Evolutionary conservation across 2,113 vertebrate species (phyloP).

Genomic region (Phrynosoma platyrhinos): DNA sequence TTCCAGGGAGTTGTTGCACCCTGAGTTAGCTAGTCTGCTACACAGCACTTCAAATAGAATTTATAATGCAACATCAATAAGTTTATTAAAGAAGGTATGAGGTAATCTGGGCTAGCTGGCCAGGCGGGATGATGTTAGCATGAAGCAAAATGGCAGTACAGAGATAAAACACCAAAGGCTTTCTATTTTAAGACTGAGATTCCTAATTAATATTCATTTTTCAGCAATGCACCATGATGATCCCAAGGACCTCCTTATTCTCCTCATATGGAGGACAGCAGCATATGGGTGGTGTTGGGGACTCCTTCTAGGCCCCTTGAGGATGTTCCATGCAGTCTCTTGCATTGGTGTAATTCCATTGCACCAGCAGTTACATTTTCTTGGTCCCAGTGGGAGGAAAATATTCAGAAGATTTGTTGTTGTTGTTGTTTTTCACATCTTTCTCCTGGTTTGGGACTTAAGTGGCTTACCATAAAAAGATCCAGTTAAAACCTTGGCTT

Average conservation of each 20-base stretch:
- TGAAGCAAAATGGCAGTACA: slow-evolving; percentile 1
- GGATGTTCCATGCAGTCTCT: too few relatives aligned
- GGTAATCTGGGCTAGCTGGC: neutral
- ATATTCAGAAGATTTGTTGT: too few relatives aligned
- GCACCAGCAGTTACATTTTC: too few relatives aligned
- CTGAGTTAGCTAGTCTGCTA: slow-evolving; percentile 3
- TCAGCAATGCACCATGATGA: neutral
- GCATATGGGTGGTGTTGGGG: neutral
- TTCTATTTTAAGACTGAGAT: slow-evolving; percentile 18
- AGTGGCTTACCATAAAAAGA: too few relatives aligned
- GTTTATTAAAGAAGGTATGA: slow-evolving; percentile 23
- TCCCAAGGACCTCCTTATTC: neutral
- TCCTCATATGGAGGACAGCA: neutral
- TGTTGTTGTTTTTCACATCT: too few relatives aligned
- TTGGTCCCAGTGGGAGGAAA: too few relatives aligned
- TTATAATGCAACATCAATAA: slow-evolving; percentile 27
- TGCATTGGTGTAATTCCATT: too few relatives aligned
- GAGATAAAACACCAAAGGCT: slow-evolving; percentile 11
- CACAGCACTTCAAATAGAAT: slow-evolving; percentile 13
- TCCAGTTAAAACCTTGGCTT: too few relatives aligned
- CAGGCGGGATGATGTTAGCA: neutral
- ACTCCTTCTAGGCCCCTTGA: neutral
- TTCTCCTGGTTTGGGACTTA: too few relatives aligned
- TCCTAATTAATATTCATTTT: slow-evolving; percentile 25
- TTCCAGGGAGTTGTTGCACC: slow-evolving; percentile 1